Conservation (phyloP, 1,140 invertebrate species). For the Potamilus streckersoni region DNA sequence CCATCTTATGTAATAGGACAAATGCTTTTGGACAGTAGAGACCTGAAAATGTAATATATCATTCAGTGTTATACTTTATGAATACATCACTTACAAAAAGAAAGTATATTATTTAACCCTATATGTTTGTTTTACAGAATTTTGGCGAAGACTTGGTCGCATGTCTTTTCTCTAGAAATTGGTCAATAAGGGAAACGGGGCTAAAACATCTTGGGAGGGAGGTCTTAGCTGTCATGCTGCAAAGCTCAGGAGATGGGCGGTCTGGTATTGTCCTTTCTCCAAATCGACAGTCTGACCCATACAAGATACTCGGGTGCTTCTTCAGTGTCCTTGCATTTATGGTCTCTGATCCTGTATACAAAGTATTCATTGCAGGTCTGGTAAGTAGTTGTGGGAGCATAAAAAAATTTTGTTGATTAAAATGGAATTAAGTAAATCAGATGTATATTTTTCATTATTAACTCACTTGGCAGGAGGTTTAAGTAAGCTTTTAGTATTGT, state of each 20-base stretch:
- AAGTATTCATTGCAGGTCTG: conserved; percentile 68
- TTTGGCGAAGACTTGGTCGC: conserved; percentile 67
- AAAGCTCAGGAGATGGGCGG: conserved; percentile 52
- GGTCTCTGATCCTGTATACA: conserved; percentile 69
- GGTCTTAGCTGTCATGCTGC: conserved; percentile 51
- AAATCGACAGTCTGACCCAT: conserved; percentile 44
- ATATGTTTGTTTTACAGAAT: conserved; percentile 42
- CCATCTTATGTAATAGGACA: too few relatives aligned
- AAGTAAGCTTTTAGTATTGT: too few relatives aligned
- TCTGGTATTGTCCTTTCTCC: conserved; percentile 51
- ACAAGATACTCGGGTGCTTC: conserved; percentile 60
- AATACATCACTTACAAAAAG: too few relatives aligned
- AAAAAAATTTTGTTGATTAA: too few relatives aligned
- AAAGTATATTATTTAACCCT: neutral
- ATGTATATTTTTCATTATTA: too few relatives aligned
- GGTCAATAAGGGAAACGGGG: conserved; percentile 68
- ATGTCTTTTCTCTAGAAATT: conserved; percentile 68
- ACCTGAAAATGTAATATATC: too few relatives aligned
- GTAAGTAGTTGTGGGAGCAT: conserved; percentile 48
- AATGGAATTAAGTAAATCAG: too few relatives aligned
- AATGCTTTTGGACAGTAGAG: too few relatives aligned
- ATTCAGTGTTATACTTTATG: too few relatives aligned
- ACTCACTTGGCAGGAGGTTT: too few relatives aligned
- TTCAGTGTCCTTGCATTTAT: conserved; percentile 67
- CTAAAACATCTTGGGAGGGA: conserved; percentile 64